phyloP scores from a whole-genome alignment of 2,113 vertebrate species.

The Chlamydotis undulata region DNA sequence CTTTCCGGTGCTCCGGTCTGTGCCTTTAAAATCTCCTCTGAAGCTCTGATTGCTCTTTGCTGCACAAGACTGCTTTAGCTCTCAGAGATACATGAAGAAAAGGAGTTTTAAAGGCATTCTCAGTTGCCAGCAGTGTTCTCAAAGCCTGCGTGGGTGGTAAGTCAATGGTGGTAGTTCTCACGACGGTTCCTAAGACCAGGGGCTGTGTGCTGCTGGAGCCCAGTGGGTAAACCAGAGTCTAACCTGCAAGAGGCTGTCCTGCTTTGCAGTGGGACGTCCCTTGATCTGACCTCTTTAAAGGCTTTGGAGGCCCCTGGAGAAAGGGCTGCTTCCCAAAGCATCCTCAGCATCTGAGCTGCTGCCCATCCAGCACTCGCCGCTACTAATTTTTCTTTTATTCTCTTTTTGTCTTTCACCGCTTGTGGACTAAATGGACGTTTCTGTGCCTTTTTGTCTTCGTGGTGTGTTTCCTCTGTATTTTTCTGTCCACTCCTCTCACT shows the following conservation, averaged over 20 bases:
- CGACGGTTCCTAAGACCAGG: neutral
- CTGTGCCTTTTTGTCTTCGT: constrained; percentile 62
- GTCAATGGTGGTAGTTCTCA: neutral
- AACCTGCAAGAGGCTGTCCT: neutral
- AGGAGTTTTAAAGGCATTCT: neutral
- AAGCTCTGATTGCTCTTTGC: neutral
- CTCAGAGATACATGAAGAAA: neutral
- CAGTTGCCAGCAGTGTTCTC: neutral
- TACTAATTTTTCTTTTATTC: constrained; percentile 31
- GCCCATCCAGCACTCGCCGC: neutral
- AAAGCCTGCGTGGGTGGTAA: neutral
- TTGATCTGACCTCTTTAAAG: neutral
- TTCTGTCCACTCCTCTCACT: constrained; percentile 73
- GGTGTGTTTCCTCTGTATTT: constrained; percentile 68
- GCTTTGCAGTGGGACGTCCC: neutral
- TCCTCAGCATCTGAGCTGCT: neutral
- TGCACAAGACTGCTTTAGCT: neutral
- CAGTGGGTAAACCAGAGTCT: neutral
- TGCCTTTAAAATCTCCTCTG: neutral
- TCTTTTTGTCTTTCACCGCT: constrained; percentile 14
- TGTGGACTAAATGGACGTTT: constrained; percentile 56
- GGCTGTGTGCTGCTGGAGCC: neutral
- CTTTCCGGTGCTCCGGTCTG: neutral
- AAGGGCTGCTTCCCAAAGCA: neutral
- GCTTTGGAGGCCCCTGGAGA: neutral